Evolutionary conservation across 2,888 invertebrate genomes (phyloP).

Genomic region (Agrenia bidenticulata): DNA sequence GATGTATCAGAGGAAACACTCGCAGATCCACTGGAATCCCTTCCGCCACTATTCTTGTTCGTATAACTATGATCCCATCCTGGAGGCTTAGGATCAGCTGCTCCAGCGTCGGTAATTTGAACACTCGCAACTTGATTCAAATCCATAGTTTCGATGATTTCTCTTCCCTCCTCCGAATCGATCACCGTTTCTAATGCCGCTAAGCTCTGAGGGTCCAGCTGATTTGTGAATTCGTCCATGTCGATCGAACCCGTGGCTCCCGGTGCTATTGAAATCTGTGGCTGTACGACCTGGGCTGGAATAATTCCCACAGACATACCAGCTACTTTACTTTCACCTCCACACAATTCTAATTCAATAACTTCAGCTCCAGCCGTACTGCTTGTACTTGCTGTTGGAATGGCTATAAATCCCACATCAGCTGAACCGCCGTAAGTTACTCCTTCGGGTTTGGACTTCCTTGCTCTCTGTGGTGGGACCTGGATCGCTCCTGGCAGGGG

Average conservation of each 20-base stretch:
- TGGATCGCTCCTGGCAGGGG: slow-evolving; percentile 40
- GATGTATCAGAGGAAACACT: slow-evolving; percentile 3
- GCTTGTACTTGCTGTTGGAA: not conserved
- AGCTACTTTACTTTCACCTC: slow-evolving; percentile 3
- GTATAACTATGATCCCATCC: slow-evolving; percentile 43
- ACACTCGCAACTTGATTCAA: slow-evolving; percentile 16
- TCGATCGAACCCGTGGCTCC: slow-evolving; percentile 24
- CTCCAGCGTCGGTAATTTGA: slow-evolving; percentile 20
- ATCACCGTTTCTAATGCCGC: slow-evolving; percentile 60
- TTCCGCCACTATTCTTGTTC: not conserved
- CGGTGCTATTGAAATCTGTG: slow-evolving; percentile 1
- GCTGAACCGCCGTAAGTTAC: slow-evolving; percentile 34
- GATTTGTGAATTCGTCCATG: slow-evolving; percentile 52
- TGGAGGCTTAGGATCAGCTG: slow-evolving; percentile 16
- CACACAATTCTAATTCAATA: not conserved
- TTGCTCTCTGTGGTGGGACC: slow-evolving; percentile 25
- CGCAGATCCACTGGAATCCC: not conserved
- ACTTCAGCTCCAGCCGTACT: not conserved
- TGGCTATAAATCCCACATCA: slow-evolving; percentile 24
- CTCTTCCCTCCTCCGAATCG: slow-evolving; percentile 61
- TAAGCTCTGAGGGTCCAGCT: slow-evolving; percentile 60
- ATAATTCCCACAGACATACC: slow-evolving; percentile 34
- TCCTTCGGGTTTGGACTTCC: slow-evolving; percentile 45
- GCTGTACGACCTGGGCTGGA: slow-evolving; percentile 4
- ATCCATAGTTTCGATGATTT: slow-evolving; percentile 58